Evolutionary conservation across 2,797 vertebrate genomes (phyloP), one percentile per base, ranked within the genome.

Genomic region (Pseudochaenichthys georgianus): DNA sequence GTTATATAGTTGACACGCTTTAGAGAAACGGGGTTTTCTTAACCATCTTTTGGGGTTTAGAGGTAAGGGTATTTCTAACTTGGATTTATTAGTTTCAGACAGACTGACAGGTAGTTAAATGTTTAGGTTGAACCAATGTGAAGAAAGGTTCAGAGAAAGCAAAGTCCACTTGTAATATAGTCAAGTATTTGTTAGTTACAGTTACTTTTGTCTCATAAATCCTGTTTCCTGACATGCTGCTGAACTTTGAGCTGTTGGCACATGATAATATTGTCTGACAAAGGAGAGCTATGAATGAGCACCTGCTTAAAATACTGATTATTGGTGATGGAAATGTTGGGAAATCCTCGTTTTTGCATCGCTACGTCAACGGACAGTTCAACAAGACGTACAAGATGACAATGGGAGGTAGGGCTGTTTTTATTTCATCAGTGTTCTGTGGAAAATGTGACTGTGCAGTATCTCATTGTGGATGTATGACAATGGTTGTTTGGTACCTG

Each of bases 271-370:
- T 3, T 10, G 45, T 59, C 3, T 31, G 42, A 48, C 13, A 3
- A 64, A 66, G 41, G 11, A 34, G 31, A 73, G 52, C 12, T 1
- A 86, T 90, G 87, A 72, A 50, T 0, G 96, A 97, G 77, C 93
- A 95, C 34, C 78, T 96, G 90, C 94, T 97, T 87, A 97, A 97
- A 83, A 95, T 97, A 68, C 89, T 97, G 77, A 89, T 97, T n/a
- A 85, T 97, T 16, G 96, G 96, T 0, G 96, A 97, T 69, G 93
- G 88, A 46, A 88, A 93, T 1, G 96, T 97, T 50, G 96, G 96
- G 16, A 97, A 97, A 69, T 95, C 96, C 0, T 96, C 96, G 0
- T 89, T 97, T 68, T 94, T 96, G 23, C 94, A 95, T 69, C 94
- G 96, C 0, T 97, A 96, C 13, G 94, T 95, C n/a, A 93, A 93